Base-by-base conservation (phyloP, 2,113 vertebrate species). In the Delphinapterus leucas region DNA sequence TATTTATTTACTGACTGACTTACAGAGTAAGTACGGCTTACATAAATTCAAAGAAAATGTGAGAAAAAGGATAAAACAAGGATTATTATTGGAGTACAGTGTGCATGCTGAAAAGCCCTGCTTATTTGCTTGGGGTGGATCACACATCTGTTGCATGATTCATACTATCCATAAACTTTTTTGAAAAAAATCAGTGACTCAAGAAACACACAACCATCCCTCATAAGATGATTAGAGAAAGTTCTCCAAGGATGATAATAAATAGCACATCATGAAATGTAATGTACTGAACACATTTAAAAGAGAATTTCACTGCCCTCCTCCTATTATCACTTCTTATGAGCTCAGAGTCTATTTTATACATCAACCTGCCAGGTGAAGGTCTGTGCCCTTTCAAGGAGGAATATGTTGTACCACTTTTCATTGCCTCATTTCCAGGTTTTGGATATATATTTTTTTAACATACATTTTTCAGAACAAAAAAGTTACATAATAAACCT, bases 51-150 rank as follows among this genome's bases (percentile, higher is more conserved):
- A 63, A 90, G n/a, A 81, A 76, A 70, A 44, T 31, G 3, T 8
- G 15, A 47, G 31, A 11, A n/a, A 60, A 67, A 55, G 31, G 7
- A 12, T 36, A 14, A 82, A 44, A 70, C 17, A 67, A 38, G 49
- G 9, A 12, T n/a, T 44, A 14, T 47, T n/a, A 6, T 0, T 8
- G 33, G 65, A 20, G 9, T 18, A 13, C 11, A 6, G n/a, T 2
- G 3, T 17, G 2, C 20, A 2, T 38, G 9, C 87, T 47, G 17
- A 79, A 47, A 17, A n/a, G 3, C 11, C 28, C 80, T 49, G 67
- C 18, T 36, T 55, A 44, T 33, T n/a, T 23, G 31, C 38, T 5
- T 53, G 31, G 38, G 28, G 38, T 36, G 61, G 49, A 23, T 49
- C 38, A 47, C 28, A 55, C 23, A 49, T 41, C 76, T 71, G 31